phyloP scores from a whole-genome alignment of 2,797 vertebrate species.

The Limosa lapponica region DNA sequence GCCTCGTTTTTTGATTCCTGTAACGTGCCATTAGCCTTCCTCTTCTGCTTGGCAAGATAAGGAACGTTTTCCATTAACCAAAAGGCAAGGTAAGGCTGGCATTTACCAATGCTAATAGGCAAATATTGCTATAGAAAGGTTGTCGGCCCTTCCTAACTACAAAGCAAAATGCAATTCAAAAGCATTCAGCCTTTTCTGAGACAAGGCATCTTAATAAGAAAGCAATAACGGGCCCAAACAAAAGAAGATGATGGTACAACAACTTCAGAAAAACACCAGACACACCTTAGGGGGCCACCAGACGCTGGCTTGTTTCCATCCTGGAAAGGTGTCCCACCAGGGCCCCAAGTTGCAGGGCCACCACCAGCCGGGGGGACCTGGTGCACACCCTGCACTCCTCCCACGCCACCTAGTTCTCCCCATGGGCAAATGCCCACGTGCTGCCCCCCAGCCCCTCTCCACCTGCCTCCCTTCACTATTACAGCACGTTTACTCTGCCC shows the following conservation, averaged over 20 bases:
- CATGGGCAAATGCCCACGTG: not conserved
- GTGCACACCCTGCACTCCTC: not conserved
- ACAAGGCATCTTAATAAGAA: not conserved
- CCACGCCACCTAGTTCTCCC: accelerated
- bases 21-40: not conserved
- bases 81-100: not conserved
- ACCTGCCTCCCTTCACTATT: not conserved
- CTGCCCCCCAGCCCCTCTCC: not conserved
- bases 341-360: accelerated
- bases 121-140: not conserved
- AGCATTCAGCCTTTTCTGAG: not conserved
- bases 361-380: not conserved
- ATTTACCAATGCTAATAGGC: not conserved
- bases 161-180: not conserved
- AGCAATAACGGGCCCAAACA: not conserved
- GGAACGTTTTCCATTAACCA: not conserved
- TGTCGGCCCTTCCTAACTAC: not conserved
- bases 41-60: slow-evolving; percentile 30
- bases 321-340: not conserved
- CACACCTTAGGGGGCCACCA: not conserved
- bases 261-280: not conserved
- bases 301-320: not conserved
- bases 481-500: not conserved
- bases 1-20: not conserved
- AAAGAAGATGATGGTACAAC: not conserved